Evolutionary conservation across 35 echinoderm and acorn worm species (phyloP).

Genomic region (Ophioderma brevispina): DNA sequence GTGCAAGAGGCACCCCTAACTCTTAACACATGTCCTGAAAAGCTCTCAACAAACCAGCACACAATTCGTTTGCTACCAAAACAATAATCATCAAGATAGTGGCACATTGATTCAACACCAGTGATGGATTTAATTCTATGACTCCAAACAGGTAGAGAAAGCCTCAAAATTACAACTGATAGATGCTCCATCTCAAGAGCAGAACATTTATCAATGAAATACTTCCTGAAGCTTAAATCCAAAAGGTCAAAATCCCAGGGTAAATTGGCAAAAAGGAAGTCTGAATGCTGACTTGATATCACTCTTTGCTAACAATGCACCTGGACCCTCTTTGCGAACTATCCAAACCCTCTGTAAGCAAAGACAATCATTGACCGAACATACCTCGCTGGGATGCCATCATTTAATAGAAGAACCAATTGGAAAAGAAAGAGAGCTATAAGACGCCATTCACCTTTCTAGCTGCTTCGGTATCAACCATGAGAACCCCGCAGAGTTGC

Average conservation of each 20-base stretch:
- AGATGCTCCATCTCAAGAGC: slow-evolving; percentile 3
- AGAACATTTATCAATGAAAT: slow-evolving; percentile 27
- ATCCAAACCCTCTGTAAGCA: slow-evolving; percentile 24
- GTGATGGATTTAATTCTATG: not conserved
- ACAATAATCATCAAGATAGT: not conserved
- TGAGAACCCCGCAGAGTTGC: slow-evolving; percentile 23
- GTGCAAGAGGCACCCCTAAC: slow-evolving; percentile 55
- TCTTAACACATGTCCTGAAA: slow-evolving; percentile 27
- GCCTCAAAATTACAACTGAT: not conserved
- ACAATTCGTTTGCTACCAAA: not conserved
- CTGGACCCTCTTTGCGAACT: not conserved
- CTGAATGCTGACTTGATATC: slow-evolving; percentile 58
- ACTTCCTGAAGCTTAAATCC: slow-evolving; percentile 17
- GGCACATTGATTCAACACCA: not conserved
- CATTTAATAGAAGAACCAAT: slow-evolving; percentile 8
- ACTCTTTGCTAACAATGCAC: slow-evolving; percentile 26
- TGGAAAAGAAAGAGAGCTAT: slow-evolving; percentile 25
- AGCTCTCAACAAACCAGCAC: not conserved
- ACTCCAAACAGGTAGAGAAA: not conserved
- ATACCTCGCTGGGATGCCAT: slow-evolving; percentile 1
- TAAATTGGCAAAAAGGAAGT: slow-evolving; percentile 25
- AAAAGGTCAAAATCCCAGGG: slow-evolving; percentile 23
- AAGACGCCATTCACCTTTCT: slow-evolving; percentile 11
- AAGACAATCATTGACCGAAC: slow-evolving; percentile 17
- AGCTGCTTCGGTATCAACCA: slow-evolving; percentile 33